These are phyloP conservation scores for Nomada hirtipes DNA, from an alignment of 2,888 invertebrate genomes.

Conservation along the genomic window DNA sequence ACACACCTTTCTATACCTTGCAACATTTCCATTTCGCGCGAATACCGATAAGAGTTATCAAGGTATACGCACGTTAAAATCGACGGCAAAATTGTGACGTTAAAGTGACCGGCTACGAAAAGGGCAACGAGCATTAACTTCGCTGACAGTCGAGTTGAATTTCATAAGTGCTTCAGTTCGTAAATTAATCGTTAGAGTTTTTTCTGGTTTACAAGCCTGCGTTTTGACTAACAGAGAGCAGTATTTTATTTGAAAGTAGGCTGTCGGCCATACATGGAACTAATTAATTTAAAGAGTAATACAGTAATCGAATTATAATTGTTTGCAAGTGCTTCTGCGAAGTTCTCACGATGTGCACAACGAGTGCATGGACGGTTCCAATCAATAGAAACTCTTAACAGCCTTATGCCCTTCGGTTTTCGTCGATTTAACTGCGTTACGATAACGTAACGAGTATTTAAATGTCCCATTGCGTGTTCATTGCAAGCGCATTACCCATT, in stretches of 20 bases:
- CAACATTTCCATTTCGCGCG: not conserved
- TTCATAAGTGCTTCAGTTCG: slow-evolving; percentile 34
- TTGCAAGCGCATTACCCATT: not conserved
- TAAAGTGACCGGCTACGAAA: slow-evolving; percentile 10
- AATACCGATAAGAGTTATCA: not conserved
- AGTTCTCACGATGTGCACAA: not conserved
- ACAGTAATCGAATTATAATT: not conserved
- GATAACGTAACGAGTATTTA: not conserved
- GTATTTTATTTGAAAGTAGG: slow-evolving; percentile 5
- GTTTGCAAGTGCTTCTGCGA: not conserved
- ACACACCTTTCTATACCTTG: not conserved
- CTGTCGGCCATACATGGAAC: not conserved
- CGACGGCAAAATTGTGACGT: slow-evolving; percentile 1
- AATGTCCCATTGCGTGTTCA: slow-evolving; percentile 10
- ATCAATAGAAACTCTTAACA: not conserved
- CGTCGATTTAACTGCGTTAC: not conserved
- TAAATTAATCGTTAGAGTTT: not conserved
- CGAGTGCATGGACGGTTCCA: slow-evolving; percentile 4
- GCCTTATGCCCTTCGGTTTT: not conserved
- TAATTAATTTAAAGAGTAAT: slow-evolving; percentile 5
- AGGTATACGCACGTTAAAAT: not conserved
- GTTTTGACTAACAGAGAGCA: not conserved
- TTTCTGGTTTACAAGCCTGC: not conserved
- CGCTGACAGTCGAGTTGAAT: slow-evolving; percentile 22
- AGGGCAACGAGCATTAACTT: slow-evolving; percentile 7